Conservation (phyloP, 2,113 vertebrate genomes). For the Bettongia penicillata region DNA sequence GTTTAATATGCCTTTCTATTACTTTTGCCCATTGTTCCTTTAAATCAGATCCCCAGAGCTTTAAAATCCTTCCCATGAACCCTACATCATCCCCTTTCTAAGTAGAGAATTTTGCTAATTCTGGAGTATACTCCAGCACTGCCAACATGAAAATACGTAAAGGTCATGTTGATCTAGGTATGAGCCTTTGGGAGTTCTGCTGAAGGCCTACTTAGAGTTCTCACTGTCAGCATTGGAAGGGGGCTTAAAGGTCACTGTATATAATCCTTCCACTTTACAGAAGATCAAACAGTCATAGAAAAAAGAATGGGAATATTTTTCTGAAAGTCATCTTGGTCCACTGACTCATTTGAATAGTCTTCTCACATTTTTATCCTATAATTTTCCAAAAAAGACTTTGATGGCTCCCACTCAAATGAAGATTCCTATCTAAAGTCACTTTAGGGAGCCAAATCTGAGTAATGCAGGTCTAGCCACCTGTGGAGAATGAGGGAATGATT, state of each 20-base stretch:
- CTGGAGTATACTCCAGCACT: background rate
- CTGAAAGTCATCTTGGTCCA: background rate
- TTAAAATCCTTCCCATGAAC: background rate
- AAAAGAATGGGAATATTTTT: background rate
- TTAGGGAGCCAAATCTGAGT: background rate
- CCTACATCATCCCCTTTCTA: background rate
- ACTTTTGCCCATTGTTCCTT: background rate
- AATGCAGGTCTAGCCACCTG: background rate
- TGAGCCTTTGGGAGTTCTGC: background rate
- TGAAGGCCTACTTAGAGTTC: background rate
- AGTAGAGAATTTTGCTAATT: background rate
- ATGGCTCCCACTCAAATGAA: background rate
- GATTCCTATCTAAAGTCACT: background rate
- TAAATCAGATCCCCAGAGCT: background rate
- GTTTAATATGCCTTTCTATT: background rate
- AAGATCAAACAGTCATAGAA: background rate
- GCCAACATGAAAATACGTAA: background rate
- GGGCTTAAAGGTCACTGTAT: background rate
- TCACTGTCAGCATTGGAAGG: background rate
- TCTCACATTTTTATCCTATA: background rate
- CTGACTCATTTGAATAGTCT: background rate
- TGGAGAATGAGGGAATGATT: background rate
- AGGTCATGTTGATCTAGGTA: background rate
- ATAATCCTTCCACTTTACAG: background rate
- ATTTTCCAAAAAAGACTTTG: background rate